These are phyloP conservation scores for Nycticorax nycticorax DNA, from an alignment of 2,113 vertebrate species.

Conservation along the genomic window DNA sequence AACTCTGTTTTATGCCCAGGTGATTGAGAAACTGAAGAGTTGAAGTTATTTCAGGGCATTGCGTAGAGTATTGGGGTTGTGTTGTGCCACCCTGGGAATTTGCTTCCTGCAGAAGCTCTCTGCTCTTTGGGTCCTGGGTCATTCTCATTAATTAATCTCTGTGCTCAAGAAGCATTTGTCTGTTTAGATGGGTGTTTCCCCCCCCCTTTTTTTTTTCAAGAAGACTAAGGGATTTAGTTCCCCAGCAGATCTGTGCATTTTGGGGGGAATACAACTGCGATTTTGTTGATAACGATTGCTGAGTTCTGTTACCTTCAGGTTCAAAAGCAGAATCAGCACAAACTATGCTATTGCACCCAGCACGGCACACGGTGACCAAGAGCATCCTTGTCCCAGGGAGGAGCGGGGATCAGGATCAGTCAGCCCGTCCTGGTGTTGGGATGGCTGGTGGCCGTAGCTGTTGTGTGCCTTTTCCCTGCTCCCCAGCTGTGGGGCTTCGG, in stretches of 20 bases:
- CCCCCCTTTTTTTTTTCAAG: neutral
- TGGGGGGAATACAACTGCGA: rapidly evolving
- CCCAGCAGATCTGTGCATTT: neutral
- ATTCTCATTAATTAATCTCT: neutral
- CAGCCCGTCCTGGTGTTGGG: neutral
- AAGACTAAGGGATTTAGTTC: neutral
- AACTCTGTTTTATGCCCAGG: neutral
- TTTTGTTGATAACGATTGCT: neutral
- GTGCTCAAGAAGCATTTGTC: neutral
- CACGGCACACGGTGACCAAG: neutral
- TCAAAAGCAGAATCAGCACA: neutral
- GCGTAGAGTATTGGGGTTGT: neutral
- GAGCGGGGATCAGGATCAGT: neutral
- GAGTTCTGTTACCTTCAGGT: neutral
- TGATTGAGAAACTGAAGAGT: rapidly evolving
- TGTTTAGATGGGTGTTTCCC: neutral
- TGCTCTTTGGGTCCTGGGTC: neutral
- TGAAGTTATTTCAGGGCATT: neutral
- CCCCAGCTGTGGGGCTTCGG: neutral
- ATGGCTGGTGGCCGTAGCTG: neutral
- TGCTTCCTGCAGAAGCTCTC: neutral
- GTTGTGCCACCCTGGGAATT: neutral
- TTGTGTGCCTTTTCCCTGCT: neutral
- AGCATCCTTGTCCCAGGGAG: neutral
- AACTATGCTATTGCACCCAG: too few relatives aligned